phyloP scores from a whole-genome alignment of 2,888 invertebrate species.

The Hermodice carunculata region DNA sequence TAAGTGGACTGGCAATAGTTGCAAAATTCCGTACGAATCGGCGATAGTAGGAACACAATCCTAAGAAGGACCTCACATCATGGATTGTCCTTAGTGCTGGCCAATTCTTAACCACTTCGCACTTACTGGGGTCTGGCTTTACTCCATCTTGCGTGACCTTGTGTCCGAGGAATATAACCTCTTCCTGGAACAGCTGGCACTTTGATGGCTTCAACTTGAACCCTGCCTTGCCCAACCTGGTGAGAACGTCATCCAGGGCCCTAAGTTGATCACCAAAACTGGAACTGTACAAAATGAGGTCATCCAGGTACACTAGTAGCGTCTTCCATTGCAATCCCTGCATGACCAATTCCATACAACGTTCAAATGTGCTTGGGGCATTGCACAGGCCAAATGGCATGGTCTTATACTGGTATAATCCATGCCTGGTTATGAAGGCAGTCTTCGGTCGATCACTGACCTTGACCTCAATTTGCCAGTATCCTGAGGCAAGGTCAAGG shows the following conservation, averaged over 20 bases:
- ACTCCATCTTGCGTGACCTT: neutral
- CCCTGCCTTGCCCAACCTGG: neutral
- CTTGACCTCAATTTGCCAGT: conserved; percentile 24
- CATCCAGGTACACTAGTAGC: conserved; percentile 32
- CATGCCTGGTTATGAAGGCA: conserved; percentile 13
- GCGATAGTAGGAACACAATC: conserved; percentile 5
- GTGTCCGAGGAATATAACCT: conserved; percentile 4
- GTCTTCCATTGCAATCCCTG: neutral
- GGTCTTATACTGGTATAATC: conserved; percentile 24
- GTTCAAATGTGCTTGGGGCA: conserved; percentile 28
- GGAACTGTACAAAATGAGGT: conserved; percentile 9
- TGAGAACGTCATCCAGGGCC: conserved; percentile 12
- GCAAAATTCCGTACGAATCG: conserved; percentile 29
- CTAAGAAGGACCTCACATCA: neutral
- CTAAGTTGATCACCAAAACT: conserved; percentile 12
- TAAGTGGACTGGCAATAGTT: conserved; percentile 18
- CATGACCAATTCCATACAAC: conserved; percentile 19
- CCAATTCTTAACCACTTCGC: neutral
- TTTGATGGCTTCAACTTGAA: conserved; percentile 3
- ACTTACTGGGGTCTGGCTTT: neutral
- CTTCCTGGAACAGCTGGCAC: neutral
- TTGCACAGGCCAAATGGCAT: conserved; percentile 30
- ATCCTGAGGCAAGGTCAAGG: conserved; percentile 23
- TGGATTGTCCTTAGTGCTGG: neutral
- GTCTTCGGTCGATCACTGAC: conserved; percentile 14